Conservation (phyloP, 2,888 invertebrate genomes). For the Chalcis sispes region DNA sequence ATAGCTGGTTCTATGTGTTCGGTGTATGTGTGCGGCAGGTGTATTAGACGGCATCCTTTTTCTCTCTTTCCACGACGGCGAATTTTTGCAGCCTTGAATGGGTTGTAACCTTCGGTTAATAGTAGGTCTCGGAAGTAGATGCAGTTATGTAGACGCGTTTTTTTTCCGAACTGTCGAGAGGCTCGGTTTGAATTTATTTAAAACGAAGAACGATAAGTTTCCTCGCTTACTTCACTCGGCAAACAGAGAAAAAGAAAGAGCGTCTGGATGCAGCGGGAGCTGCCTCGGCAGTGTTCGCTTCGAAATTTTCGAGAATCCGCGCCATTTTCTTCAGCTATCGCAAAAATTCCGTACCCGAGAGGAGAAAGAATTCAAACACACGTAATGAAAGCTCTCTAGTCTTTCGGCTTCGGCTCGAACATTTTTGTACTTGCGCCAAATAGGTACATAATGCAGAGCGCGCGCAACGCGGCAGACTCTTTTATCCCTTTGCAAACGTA, state of each 20-base stretch:
- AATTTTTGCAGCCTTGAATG: background rate
- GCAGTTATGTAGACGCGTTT: background rate
- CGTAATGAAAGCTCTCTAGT: too few species aligned
- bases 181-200: too few species aligned
- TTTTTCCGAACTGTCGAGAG: background rate
- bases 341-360: background rate
- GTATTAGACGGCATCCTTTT: background rate
- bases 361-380: too few species aligned
- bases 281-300: too few species aligned
- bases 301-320: background rate
- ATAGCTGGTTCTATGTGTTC: background rate
- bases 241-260: background rate
- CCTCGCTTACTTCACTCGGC: conserved; percentile 9
- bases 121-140: background rate
- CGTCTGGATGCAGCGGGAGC: background rate
- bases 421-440: too few species aligned
- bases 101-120: background rate
- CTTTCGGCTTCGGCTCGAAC: too few species aligned
- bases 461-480: too few species aligned
- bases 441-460: too few species aligned
- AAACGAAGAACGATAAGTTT: conserved; percentile 23
- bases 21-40: conserved; percentile 18
- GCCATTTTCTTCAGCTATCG: background rate
- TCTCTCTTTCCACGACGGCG: background rate
- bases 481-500: too few species aligned